phyloP scores from a whole-genome alignment of 2,113 vertebrate genomes.

The Strix aluco region DNA sequence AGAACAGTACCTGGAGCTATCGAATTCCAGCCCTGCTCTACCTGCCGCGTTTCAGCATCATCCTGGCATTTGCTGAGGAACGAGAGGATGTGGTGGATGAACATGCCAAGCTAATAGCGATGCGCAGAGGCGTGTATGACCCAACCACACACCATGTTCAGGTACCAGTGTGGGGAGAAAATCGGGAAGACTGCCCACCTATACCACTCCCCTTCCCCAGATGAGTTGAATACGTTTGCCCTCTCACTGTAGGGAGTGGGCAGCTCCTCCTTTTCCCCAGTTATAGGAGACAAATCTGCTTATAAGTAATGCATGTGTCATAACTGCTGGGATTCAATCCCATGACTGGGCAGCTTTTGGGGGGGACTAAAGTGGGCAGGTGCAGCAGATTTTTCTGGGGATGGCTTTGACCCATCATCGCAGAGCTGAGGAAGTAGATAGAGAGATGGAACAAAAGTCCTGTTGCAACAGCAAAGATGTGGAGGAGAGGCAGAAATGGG shows the following conservation, averaged over 20 bases:
- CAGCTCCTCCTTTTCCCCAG: neutral
- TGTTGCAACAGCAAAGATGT: neutral
- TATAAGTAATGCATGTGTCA: accelerated
- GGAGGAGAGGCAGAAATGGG: neutral
- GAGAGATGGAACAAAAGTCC: neutral
- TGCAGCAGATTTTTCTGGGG: neutral
- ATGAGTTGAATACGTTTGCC: neutral
- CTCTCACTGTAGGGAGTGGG: neutral
- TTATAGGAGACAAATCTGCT: neutral
- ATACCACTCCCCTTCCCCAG: neutral
- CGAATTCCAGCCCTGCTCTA: conserved; percentile 76
- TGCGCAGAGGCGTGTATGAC: conserved; percentile 50
- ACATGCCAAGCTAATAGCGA: conserved; percentile 45
- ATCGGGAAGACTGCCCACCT: neutral
- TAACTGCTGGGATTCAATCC: neutral
- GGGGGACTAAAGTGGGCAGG: neutral
- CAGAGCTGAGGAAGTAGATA: neutral
- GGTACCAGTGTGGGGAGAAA: conserved; percentile 19
- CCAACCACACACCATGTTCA: neutral
- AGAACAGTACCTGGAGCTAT: neutral
- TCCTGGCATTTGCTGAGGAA: conserved; percentile 71
- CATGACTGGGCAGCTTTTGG: neutral
- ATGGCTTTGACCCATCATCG: neutral
- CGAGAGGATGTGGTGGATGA: conserved; percentile 55
- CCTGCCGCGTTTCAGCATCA: conserved; percentile 34